Evolutionary conservation across 2,888 invertebrate species (phyloP), one percentile per base, ranked within the genome.

Genomic region (Choreutis nemorana): DNA sequence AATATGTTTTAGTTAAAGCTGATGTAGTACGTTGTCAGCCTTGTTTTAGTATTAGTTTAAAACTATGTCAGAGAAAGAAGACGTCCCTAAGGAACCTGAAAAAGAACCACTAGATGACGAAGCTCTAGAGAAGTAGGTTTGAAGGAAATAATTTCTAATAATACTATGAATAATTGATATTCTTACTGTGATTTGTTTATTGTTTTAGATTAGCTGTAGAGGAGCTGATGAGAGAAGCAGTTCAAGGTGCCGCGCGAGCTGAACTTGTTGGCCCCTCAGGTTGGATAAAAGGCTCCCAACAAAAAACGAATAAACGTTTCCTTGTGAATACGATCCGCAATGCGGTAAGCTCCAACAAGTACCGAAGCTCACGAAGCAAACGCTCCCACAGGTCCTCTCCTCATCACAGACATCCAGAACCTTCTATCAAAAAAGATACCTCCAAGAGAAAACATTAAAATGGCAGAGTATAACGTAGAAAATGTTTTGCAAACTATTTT

Each of bases 241-340:
- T 81, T 22, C 79, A 81, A 52, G 83, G 82, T 29, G 82, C 82
- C 26, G 81, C 81, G 24, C 66, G 84, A 58, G 83, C 83, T 18
- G 81, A 82, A 60, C 68, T 81, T 34, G 67, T 81, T 32, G 85
- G 85, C 16, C 81, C 84, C 5, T 70, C 81, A 2, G 85, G 83
- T 41, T 85, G 84, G 84, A 71, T 81, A 31, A 81, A 77, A 54
- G 61, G 62, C 27, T 63, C 75, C 1, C 61, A 73, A 35, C 68
- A 62, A 29, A 77, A 71, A 54, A 70, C 82, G 1, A 82, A 82
- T 40, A 82, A 82, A 50, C 64, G 72, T 23, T 83, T 83, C 42
- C 58, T 81, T 25, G 73, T 66, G 16, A 81, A 80, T 35, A 81
- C 81, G 2, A 45, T 81, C 23, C 52, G 72, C 31, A 55, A 72